Percentiles rank a stretch among this genome's conserved stretches.
Conservation (phyloP, 2,113 vertebrate species). For the Smithornis capensis region DNA sequence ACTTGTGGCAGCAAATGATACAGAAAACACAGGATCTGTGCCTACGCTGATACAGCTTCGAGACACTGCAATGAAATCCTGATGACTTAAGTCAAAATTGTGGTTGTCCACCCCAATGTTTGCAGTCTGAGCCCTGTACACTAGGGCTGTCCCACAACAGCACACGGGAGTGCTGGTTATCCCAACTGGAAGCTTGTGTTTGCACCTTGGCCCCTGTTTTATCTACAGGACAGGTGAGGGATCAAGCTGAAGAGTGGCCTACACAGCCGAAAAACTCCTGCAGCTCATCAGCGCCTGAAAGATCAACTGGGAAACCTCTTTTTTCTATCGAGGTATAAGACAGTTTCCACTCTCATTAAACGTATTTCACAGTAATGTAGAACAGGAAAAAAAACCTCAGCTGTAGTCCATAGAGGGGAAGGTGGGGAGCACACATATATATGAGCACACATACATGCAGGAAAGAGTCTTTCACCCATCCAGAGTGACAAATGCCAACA, state of each 20-base stretch:
- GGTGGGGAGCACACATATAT: background rate
- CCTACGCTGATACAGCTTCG: background rate
- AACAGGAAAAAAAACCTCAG: background rate
- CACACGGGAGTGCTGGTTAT: background rate
- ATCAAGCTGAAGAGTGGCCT: background rate
- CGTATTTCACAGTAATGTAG: background rate
- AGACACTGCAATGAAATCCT: background rate
- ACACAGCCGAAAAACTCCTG: background rate
- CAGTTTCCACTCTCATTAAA: background rate
- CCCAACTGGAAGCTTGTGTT: background rate
- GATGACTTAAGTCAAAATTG: background rate
- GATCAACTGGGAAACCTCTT: background rate
- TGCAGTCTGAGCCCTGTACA: background rate
- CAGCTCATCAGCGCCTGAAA: background rate
- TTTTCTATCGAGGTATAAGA: background rate
- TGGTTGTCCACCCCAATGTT: background rate
- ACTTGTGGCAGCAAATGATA: background rate
- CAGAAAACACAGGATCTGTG: background rate
- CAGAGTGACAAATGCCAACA: background rate
- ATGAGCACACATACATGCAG: background rate
- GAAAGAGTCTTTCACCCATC: background rate
- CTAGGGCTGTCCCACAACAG: background rate
- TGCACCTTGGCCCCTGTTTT: background rate
- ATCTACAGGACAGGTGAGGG: background rate
- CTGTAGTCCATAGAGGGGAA: background rate